Evolutionary conservation across 1,140 invertebrate species (phyloP), one percentile per base, ranked within the genome.

Genomic region (Episyrphus balteatus): DNA sequence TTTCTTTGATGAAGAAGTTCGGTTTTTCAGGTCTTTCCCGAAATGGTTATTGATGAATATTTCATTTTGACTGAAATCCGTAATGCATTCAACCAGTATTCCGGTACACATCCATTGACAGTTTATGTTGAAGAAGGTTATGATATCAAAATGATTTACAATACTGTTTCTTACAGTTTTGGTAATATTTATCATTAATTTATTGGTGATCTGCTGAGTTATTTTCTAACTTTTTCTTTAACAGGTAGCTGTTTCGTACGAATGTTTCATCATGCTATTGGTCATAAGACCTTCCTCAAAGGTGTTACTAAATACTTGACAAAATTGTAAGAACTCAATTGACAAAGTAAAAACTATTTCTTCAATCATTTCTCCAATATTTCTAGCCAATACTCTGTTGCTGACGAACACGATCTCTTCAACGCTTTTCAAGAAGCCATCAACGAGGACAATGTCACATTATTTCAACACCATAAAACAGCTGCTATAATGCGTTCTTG

Each of bases 161-260:
- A 92, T 62, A 72, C 72, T 3, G 88, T 92, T 12, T 82, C 83
- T 1, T 93, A 92, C 57, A 74, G 75, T 42, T 78, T 80, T 66
- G 72, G 77, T 79, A 62, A 67, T n/a, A n/a, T n/a, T n/a, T 15
- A 14, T 37, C n/a, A n/a, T 14, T n/a, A n/a, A n/a, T n/a, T n/a
- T n/a, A n/a, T n/a, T n/a, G n/a, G n/a, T n/a, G n/a, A n/a, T n/a
- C n/a, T n/a, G n/a, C n/a, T n/a, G n/a, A n/a, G n/a, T n/a, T 12
- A n/a, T n/a, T n/a, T n/a, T n/a, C n/a, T n/a, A n/a, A n/a, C n/a
- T 21, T 37, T 52, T 40, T 43, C 51, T 19, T 14, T 56, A 19
- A 6, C 19, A 70, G 61, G 63, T 17, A 67, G 62, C 52, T 68
- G 59, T 42, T 61, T 75, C n/a, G 68, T 75, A 43, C 62, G 63